These are phyloP conservation scores for Amphiprion clarkii DNA, from an alignment of 2,797 vertebrate genomes.

Conservation along the genomic window DNA sequence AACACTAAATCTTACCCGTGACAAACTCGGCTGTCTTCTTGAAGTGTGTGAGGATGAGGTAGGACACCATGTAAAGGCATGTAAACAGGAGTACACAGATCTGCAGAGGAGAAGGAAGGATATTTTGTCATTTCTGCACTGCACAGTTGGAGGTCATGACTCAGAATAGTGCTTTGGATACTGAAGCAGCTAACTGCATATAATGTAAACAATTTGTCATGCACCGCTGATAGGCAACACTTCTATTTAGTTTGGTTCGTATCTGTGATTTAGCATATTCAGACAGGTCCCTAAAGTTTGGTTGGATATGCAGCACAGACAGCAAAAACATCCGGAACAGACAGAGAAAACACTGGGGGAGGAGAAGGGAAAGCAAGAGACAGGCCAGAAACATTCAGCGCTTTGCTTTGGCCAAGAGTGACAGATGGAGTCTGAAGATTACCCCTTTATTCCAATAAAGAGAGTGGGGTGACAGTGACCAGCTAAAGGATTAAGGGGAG, in stretches of 20 bases:
- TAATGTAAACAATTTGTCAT: constrained; percentile 6
- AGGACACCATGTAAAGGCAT: constrained; percentile 94
- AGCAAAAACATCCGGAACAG: constrained; percentile 1
- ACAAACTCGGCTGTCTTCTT: constrained; percentile 94
- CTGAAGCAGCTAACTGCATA: neutral
- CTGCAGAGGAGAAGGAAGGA: constrained; percentile 73
- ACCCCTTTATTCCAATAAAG: constrained; percentile 49
- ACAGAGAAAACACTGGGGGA: neutral
- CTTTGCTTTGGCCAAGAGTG: constrained; percentile 12
- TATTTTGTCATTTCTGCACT: constrained; percentile 1
- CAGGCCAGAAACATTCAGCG: constrained; percentile 17
- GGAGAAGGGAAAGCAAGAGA: neutral
- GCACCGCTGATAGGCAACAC: constrained; percentile 6
- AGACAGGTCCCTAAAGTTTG: neutral
- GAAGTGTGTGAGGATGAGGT: constrained; percentile 94
- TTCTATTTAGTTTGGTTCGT: neutral
- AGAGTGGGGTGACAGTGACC: constrained; percentile 44
- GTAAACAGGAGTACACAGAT: constrained; percentile 95
- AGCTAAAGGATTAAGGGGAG: constrained; percentile 50
- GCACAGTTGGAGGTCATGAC: neutral
- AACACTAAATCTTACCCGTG: constrained; percentile 86
- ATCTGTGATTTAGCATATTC: constrained; percentile 1
- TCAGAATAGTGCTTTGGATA: neutral
- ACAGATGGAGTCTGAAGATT: constrained; percentile 70
- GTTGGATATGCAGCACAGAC: neutral